Evolutionary conservation across 2,113 vertebrate species (phyloP).

Genomic region (Tetraodon nigroviridis): DNA sequence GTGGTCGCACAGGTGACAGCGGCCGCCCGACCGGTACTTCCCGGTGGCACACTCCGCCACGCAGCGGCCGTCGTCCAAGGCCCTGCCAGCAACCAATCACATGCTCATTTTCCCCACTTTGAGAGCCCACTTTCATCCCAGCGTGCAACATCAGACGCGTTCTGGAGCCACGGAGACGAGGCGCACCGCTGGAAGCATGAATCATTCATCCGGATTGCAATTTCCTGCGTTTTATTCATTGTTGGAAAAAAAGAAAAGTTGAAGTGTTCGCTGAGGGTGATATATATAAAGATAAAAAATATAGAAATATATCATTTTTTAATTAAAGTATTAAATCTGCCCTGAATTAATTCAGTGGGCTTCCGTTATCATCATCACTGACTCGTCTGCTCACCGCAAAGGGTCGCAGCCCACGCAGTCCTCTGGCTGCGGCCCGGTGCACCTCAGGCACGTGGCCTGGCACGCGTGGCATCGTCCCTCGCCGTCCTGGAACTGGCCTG

Average conservation of each 20-base stretch:
- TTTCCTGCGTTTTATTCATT: neutral
- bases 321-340: no score
- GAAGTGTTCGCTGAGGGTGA: neutral
- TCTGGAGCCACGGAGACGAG: slow-evolving; percentile 14
- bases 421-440: slow-evolving; percentile 73
- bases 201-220: neutral
- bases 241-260: neutral
- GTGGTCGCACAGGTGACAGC: slow-evolving; percentile 85
- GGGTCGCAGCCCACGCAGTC: slow-evolving; percentile 79
- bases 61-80: slow-evolving; percentile 80
- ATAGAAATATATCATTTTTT: no score
- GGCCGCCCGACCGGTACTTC: slow-evolving; percentile 77
- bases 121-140: slow-evolving; percentile 24
- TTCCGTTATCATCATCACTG: no score
- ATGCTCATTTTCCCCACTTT: neutral
- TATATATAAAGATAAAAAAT: no score
- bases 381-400: slow-evolving; percentile 71
- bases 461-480: slow-evolving; percentile 76
- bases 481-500: slow-evolving; percentile 80
- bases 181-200: neutral
- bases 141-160: slow-evolving; percentile 10
- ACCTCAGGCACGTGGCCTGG: slow-evolving; percentile 80
- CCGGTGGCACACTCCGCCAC: slow-evolving; percentile 72
- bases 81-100: slow-evolving; percentile 59
- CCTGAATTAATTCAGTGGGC: no score